A percentile compares a stretch with the other conserved stretches of the same genome.
These are phyloP conservation scores for Pandemis corylana DNA, from an alignment of 2,888 invertebrate species.

Conservation along the genomic window DNA sequence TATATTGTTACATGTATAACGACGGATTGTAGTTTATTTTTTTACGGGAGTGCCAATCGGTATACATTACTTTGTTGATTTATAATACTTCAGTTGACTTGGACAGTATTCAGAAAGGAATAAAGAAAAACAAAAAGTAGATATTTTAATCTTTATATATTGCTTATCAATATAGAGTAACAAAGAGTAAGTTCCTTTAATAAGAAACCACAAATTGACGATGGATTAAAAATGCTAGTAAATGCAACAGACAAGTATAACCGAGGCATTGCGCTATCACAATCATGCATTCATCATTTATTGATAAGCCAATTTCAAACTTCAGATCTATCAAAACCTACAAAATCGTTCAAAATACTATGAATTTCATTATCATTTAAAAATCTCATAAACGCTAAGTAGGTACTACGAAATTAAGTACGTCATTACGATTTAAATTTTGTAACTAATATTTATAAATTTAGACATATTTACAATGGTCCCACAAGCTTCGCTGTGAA, in stretches of 20 bases:
- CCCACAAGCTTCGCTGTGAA: conserved; percentile 78
- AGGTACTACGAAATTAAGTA: conserved; percentile 79
- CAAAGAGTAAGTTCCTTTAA: conserved; percentile 77
- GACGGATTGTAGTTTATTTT: too few species aligned
- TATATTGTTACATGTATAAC: too few species aligned
- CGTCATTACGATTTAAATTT: conserved; percentile 69
- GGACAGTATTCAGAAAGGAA: neutral
- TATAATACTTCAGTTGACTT: too few species aligned
- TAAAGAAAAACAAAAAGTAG: conserved; percentile 53
- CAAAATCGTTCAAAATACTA: conserved; percentile 75
- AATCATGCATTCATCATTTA: conserved; percentile 57
- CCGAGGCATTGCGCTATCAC: conserved; percentile 81
- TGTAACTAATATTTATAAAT: conserved; percentile 76
- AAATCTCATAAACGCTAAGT: conserved; percentile 82
- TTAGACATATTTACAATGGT: conserved; percentile 79
- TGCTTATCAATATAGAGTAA: conserved; percentile 84
- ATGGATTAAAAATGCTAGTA: conserved; percentile 81
- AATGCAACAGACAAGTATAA: conserved; percentile 79
- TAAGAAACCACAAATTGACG: conserved; percentile 73
- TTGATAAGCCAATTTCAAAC: conserved; percentile 77
- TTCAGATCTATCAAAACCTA: conserved; percentile 74
- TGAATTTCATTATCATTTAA: conserved; percentile 70
- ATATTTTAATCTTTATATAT: conserved; percentile 81
- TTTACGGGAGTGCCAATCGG: too few species aligned
- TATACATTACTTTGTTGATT: too few species aligned